phyloP scores from a whole-genome alignment of 2,797 vertebrate species.

The Kryptopterus vitreolus region DNA sequence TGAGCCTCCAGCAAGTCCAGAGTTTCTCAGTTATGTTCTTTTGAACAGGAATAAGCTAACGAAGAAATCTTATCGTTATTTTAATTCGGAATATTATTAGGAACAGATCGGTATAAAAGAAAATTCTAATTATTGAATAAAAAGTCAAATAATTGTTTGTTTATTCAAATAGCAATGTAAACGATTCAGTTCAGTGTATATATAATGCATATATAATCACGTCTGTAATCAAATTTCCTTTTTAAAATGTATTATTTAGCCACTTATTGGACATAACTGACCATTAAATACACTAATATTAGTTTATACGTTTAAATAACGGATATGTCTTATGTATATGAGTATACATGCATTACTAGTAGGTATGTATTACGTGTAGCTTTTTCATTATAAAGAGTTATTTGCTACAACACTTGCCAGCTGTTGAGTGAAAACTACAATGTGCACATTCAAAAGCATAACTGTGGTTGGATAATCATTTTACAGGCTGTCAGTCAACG shows the following conservation, averaged over 20 bases:
- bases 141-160: too few relatives aligned
- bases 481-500: constrained; percentile 32
- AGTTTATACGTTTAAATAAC: not conserved
- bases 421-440: not conserved
- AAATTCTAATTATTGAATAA: too few relatives aligned
- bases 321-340: not conserved
- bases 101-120: too few relatives aligned
- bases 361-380: not conserved
- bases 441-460: constrained; percentile 9
- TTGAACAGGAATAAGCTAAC: too few relatives aligned
- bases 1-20: not conserved
- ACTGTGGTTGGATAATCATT: constrained; percentile 2
- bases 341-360: too few relatives aligned
- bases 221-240: too few relatives aligned
- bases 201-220: too few relatives aligned
- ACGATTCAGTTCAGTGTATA: too few relatives aligned
- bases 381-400: not conserved
- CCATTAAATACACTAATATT: not conserved
- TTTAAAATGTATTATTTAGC: not conserved
- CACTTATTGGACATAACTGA: not conserved
- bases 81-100: too few relatives aligned
- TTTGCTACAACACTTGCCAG: not conserved
- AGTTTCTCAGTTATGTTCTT: not conserved
- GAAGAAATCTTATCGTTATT: too few relatives aligned
- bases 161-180: too few relatives aligned